Evolutionary conservation across 2,113 vertebrate species (phyloP), one percentile per base, ranked within the genome.

Genomic region (Lophochroa leadbeateri): DNA sequence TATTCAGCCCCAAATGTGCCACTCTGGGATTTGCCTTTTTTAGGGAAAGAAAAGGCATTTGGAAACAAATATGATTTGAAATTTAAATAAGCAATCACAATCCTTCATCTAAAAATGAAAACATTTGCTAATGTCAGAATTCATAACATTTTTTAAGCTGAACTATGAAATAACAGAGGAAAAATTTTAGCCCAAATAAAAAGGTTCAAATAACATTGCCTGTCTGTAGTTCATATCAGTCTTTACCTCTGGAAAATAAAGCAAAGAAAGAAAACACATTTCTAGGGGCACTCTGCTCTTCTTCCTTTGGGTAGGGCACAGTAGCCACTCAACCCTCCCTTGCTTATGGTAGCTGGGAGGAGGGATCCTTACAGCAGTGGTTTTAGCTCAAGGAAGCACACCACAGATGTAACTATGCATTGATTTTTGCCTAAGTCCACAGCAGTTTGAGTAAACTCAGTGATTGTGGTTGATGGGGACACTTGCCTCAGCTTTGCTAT

Each of bases 381-480:
- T 4, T 70, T 58, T 37, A 58, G 29, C 44, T 74, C 21, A 9
- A 35, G 47, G 31, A 58, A 60, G 6, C 27, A 7, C 29, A 4
- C 28, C 2, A 1, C 3, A 9, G 23, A 13, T 63, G 21, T 8
- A 19, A 43, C 6, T 1, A 0, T 58, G 29, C 35, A 2, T 31
- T 7, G 3, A 7, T 58, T 92, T 52, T 52, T 37, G n/a, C 49
- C 21, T 1, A 25, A 75, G 27, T n/a, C 78, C 19, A 3, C 13
- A 47, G 49, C 29, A 64, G n/a, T 50, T 23, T 7, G 23, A 23
- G 24, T 39, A 46, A 64, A 52, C 5, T 55, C 24, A 5, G 17
- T 15, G 14, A 6, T 27, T 10, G 0, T 11, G 16, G 35, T 23
- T 0, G 3, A 10, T 25, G n/a, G 13, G 24, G 49, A 25, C 0